Evolutionary conservation across 2,113 vertebrate species (phyloP), one percentile per base, ranked within the genome.

Genomic region (Cheirogaleus medius): DNA sequence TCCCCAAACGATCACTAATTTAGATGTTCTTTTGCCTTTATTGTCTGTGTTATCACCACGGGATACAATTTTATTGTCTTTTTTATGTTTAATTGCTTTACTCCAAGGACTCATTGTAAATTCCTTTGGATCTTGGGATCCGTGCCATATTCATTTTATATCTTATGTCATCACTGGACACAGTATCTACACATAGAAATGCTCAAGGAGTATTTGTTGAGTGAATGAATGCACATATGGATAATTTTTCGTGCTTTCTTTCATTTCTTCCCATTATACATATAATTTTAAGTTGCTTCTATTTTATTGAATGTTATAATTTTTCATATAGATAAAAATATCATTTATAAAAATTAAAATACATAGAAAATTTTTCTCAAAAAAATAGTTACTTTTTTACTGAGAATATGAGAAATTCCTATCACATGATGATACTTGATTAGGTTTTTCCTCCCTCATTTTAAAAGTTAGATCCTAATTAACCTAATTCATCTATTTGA

Each of bases 391-490:
- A 34, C 42, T 60, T 90, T 82, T 69, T 73, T 44, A 93, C 1
- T 68, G 42, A 84, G 0, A 88, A 29, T 78, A 23, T 80, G 58
- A 93, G 17, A 80, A 80, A 74, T 84, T 94, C 44, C 4, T 95
- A 64, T 92, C 17, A 47, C n/a, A 37, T 83, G n/a, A 60, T 71
- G 32, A 52, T 64, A 84, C 90, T 95, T 74, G 39, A 68, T 52
- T 87, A 49, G 5, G 6, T 25, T 60, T 93, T 91, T 86, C 2
- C 52, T 64, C 11, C 42, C 9, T 93, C 21, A 80, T 68, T 91
- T 97, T 94, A n/a, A 74, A 97, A 83, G 52, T 92, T 90, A 78
- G 32, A 44, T 85, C 52, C 23, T 90, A 85, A 97, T 96, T 64
- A 90, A 81, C 6, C 27, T 54, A 92, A 74, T 90, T 94, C 20